Percentiles rank a stretch among this genome's conserved stretches.
These are phyloP conservation scores for Chloromyia formosa DNA, from an alignment of 2,888 invertebrate genomes.

Conservation along the genomic window DNA sequence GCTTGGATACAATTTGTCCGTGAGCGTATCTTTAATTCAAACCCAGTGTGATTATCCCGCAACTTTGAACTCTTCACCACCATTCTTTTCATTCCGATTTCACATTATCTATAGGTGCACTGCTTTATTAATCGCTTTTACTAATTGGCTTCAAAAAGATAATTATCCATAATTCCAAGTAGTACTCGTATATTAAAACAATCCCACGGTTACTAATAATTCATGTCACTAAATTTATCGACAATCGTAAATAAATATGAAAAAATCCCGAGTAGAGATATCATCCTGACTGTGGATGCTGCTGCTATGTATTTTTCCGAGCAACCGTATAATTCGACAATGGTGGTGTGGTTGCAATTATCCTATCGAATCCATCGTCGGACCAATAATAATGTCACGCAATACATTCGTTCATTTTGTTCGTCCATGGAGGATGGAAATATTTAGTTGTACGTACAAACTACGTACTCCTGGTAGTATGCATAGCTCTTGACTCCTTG, in stretches of 20 bases:
- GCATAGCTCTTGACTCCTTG: neutral
- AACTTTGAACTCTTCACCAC: too few relatives aligned
- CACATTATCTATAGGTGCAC: too few relatives aligned
- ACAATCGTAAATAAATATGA: conserved; percentile 34
- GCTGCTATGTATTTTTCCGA: neutral
- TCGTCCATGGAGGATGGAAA: neutral
- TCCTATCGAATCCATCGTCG: conserved; percentile 38
- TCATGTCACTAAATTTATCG: conserved; percentile 33
- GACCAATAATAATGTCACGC: conserved; percentile 40
- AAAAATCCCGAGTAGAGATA: neutral
- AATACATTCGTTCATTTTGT: conserved; percentile 25
- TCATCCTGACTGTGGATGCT: neutral
- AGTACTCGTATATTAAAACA: conserved; percentile 18
- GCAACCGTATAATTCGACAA: conserved; percentile 28
- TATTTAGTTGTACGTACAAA: neutral
- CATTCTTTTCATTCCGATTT: too few relatives aligned
- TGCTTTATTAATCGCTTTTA: neutral
- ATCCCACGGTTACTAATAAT: neutral
- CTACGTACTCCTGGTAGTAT: neutral
- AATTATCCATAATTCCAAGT: conserved; percentile 22
- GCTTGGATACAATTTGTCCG: too few relatives aligned
- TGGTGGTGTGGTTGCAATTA: conserved; percentile 27
- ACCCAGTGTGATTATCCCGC: too few relatives aligned
- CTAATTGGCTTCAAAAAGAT: neutral
- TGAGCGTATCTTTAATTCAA: too few relatives aligned